Base-by-base conservation (phyloP, 2,888 invertebrate species). In the Pristionchus arcanus region DNA sequence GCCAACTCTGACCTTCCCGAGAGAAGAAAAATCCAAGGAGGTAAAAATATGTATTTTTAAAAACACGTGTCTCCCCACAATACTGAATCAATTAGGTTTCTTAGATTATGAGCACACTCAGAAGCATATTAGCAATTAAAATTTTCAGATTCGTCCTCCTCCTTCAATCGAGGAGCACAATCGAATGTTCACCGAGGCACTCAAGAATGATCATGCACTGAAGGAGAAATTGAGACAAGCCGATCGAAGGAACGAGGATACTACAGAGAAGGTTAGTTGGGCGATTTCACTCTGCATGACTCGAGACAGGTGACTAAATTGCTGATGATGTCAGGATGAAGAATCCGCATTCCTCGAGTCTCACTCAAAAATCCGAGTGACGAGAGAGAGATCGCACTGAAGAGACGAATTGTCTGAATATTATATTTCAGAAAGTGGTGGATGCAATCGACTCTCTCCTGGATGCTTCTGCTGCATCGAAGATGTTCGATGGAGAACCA, bases 191-290 rank as follows among this genome's bases (percentile, higher is more conserved):
- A 89, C 91, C 21, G 88, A 91, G 66, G 93, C 93, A 25, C 84
- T 92, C 89, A 91, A 66, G 63, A 91, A 91, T 74, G 91, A 92
- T 9, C 90, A 92, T 25, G 88, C 88, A 37, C 89, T 90, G 25
- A 92, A 91, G 87, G 90, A 92, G 49, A 66, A 89, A 71, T 81
- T 92, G 34, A 90, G 89, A 37, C 77, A 87, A 28, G 63, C 68
- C 49, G 90, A 91, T 74, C 53, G 42, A 49, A 88, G 42, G 74
- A 66, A 21, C 5, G 74, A 88, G 55, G 71, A 87, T 4, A 74
- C 74, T n/a, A 74, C 87, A 4, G 74, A 88, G 87, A 85, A 34
- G 84, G 84, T 85, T 19, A n/a, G n/a, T n/a, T n/a, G n/a, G n/a
- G n/a, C n/a, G n/a, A n/a, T n/a, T n/a, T n/a, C n/a, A n/a, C n/a